Base-by-base conservation (phyloP, 2,113 vertebrate genomes). In the Brienomyrus longianalis region DNA sequence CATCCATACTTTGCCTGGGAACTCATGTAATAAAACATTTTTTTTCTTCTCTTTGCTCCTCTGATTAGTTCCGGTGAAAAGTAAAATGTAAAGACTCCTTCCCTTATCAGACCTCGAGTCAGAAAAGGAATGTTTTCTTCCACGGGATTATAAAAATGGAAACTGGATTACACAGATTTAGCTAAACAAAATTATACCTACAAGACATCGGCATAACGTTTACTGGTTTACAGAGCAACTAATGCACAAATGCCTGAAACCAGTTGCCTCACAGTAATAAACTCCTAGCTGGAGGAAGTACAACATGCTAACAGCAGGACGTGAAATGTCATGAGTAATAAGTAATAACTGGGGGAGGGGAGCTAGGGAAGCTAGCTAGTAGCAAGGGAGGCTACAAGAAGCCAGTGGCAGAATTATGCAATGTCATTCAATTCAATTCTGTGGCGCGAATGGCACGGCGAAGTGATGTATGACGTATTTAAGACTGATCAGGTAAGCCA, bases 11-110 rank as follows among this genome's bases (percentile, higher is more conserved):
- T 21, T 83, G 43, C 70, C 48, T 52, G 47, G 7, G 62, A 23
- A 47, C 21, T 88, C 62, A 74, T 74, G 39, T 74, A 74, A 88
- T 88, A 62, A 88, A 88, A 56, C n/a, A 9, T 90, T 5, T 89
- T 19, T 19, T 66, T 51, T 86, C 39, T 88, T 54, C 31, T 31
- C 4, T n/a, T 45, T 17, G 48, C 19, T 43, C 52, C 45, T 83
- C n/a, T 74, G 62, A 56, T 43, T 62, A 48, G 39, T 48, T 66
- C 27, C 43, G 50, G 52, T 70, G 21, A 51, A 62, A 45, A 45
- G 50, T 56, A 13, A 9, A 35, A 47, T 21, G n/a, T 31, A 45
- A 35, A 21, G 52, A 13, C 27, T 13, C 13, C 35, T 17, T 35
- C 9, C n/a, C 51, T 31, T 31, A 31, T 35, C 27, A 87, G 86